These are phyloP conservation scores for Urophycis tenuis DNA, from an alignment of 2,797 vertebrate genomes.

Conservation along the genomic window DNA sequence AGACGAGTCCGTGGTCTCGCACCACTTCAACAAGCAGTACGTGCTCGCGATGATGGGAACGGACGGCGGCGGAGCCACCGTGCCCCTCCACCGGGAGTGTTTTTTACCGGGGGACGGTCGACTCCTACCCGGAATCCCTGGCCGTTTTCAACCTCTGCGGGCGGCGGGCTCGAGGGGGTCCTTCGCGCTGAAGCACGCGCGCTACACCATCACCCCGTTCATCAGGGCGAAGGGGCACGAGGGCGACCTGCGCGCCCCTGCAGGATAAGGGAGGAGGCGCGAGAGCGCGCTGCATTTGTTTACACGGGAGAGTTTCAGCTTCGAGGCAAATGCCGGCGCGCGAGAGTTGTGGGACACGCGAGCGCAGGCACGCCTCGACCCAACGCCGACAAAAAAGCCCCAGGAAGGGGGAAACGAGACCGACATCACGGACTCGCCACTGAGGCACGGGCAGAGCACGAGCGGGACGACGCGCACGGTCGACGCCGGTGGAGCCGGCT, in stretches of 20 bases:
- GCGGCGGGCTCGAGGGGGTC: constrained; percentile 85
- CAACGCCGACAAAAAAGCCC: constrained; percentile 28
- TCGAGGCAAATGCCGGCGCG: constrained; percentile 45
- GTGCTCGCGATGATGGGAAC: constrained; percentile 54
- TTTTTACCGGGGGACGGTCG: constrained; percentile 84
- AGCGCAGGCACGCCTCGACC: constrained; percentile 5
- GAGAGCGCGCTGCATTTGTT: constrained; percentile 67
- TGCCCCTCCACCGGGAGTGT: constrained; percentile 68
- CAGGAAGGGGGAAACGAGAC: constrained; percentile 35
- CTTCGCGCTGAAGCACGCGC: constrained; percentile 80
- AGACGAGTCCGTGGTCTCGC: constrained; percentile 72
- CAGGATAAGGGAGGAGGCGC: constrained; percentile 67
- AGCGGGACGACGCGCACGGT: constrained; percentile 19
- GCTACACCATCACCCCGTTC: constrained; percentile 81
- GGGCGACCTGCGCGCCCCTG: constrained; percentile 63
- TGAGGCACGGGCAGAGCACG: not conserved
- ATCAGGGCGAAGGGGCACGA: constrained; percentile 48
- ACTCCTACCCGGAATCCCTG: constrained; percentile 81
- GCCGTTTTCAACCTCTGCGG: constrained; percentile 85
- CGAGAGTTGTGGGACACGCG: constrained; percentile 63
- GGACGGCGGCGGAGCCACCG: constrained; percentile 13
- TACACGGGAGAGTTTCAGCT: constrained; percentile 76
- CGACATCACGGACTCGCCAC: constrained; percentile 14
- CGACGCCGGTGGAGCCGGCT: constrained; percentile 46
- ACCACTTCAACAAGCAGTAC: constrained; percentile 60